Conservation (phyloP, 2,888 invertebrate genomes). For the Eretmocerus hayati region DNA sequence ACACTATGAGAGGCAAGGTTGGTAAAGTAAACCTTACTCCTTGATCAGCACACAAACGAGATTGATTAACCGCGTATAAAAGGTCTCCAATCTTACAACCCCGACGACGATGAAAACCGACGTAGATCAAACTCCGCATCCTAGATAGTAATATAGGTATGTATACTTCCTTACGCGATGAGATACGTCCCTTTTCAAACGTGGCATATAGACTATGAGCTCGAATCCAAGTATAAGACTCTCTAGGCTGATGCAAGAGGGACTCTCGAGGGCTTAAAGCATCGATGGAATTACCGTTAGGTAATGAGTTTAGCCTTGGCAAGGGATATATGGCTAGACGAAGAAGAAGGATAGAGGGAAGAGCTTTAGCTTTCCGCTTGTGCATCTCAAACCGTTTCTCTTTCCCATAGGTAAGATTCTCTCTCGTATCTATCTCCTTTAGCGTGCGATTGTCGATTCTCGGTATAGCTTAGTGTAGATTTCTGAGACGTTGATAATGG, state of each 20-base stretch:
- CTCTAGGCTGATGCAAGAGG: conserved; percentile 15
- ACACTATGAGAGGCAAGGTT: conserved; percentile 9
- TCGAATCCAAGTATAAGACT: not conserved
- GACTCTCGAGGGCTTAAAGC: conserved; percentile 37
- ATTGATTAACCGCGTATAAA: conserved; percentile 24
- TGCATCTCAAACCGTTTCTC: not conserved
- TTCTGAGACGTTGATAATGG: conserved; percentile 18
- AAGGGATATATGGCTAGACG: conserved; percentile 38
- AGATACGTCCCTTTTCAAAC: no score
- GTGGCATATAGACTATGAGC: no score
- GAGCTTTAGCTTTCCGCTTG: not conserved
- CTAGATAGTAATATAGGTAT: no score
- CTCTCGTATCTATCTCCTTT: conserved; percentile 1
- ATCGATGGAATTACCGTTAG: conserved; percentile 44
- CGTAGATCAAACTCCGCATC: conserved; percentile 17
- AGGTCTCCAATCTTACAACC: conserved; percentile 7
- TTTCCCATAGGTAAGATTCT: not conserved
- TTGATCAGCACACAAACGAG: conserved; percentile 18
- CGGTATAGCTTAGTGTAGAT: conserved; percentile 18
- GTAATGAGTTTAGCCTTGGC: conserved; percentile 41
- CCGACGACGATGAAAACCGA: conserved; percentile 12
- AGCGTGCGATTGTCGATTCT: conserved; percentile 20
- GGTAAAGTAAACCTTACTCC: not conserved
- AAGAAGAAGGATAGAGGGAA: conserved; percentile 23
- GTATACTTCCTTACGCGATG: no score